These are phyloP conservation scores for Drosophila willistoni DNA, from an alignment of 1,140 invertebrate species.

Conservation along the genomic window DNA sequence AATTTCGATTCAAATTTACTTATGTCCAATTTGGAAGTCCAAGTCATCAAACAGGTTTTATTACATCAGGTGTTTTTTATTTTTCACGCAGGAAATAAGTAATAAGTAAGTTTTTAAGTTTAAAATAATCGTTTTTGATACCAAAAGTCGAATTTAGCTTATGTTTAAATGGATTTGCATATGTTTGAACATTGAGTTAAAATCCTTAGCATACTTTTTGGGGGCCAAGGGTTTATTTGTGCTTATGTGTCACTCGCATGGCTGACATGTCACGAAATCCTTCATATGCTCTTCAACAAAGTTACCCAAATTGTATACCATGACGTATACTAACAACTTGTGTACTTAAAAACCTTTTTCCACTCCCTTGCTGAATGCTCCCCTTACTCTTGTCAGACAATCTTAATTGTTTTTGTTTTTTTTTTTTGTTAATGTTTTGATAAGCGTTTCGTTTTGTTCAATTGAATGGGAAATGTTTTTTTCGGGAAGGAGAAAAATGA, in stretches of 20 bases:
- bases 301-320: conserved; percentile 12
- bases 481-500: conserved; percentile 4
- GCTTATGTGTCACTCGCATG: conserved; percentile 3
- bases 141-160: too few species aligned
- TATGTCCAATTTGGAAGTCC: too few species aligned
- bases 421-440: conserved; percentile 55
- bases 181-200: background rate
- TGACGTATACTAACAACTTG: conserved; percentile 11
- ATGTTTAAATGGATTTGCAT: too few species aligned
- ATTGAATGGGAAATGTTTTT: conserved; percentile 46
- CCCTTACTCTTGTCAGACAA: conserved; percentile 24
- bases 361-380: too few species aligned
- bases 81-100: too few species aligned
- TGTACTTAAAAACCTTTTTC: conserved; percentile 2
- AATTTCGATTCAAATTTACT: too few species aligned
- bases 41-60: too few species aligned
- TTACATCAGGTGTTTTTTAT: too few species aligned
- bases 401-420: conserved; percentile 56
- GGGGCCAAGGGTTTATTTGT: background rate
- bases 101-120: too few species aligned
- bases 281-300: conserved; percentile 9
- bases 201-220: background rate
- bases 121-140: too few species aligned
- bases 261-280: conserved; percentile 11
- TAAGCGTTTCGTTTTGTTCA: conserved; percentile 68